Evolutionary conservation across 2,797 vertebrate genomes (phyloP), one percentile per base, ranked within the genome.

Genomic region (Ispidina picta): DNA sequence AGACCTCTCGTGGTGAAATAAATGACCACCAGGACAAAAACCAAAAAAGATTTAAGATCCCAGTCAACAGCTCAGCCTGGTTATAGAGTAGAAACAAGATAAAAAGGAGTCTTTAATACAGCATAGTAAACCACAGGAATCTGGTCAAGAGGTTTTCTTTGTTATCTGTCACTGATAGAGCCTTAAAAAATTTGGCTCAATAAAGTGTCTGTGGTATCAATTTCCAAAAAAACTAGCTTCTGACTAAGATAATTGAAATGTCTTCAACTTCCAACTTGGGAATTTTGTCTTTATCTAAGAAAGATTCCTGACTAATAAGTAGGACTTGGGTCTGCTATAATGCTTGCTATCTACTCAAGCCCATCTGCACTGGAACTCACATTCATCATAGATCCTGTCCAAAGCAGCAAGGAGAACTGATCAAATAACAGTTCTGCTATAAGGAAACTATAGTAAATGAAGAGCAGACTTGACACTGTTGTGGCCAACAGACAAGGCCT

Each of bases 131-230:
- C 44, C 43, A 82, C 20, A 72, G 39, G 31, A 90, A 86, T 79
- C 31, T 4, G n/a, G 59, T 75, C 25, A 89, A 77, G 81, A 64
- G 15, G 25, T 56, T 28, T 64, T 35, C 66, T 22, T 74, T 89
- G 86, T 72, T 52, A 85, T 80, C 62, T 20, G 4, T 49, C 59
- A 88, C 59, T 89, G 77, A 86, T n/a, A 93, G 87, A 86, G 74
- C 90, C 91, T 80, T 90, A 86, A 85, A 92, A 92, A 81, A 41
- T 48, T 86, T 75, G 35, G 81, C 77, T 94, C 20, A 83, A 73
- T 33, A 44, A 88, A 74, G 49, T 43, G 69, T 63, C 52, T 70
- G 63, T 71, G 46, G 76, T 88, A 62, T 28, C 63, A 92, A 22
- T 79, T 94, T 89, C 75, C 35, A 60, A 26, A 52, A 52, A 79